Percentiles rank a stretch among this genome's conserved stretches.
These are phyloP conservation scores for Perithous albicinctus DNA, from an alignment of 2,888 invertebrate species.

Conservation along the genomic window DNA sequence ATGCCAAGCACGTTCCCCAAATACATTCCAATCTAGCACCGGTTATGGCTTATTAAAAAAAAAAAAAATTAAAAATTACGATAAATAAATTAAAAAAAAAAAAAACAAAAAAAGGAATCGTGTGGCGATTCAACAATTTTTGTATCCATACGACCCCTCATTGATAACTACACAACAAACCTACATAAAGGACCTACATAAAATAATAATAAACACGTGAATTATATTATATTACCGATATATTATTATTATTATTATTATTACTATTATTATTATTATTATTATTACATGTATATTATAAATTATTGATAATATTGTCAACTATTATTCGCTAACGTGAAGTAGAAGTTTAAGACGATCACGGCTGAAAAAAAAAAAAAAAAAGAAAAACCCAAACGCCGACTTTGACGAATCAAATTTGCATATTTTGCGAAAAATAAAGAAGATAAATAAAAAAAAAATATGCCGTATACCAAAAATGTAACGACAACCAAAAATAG, in stretches of 20 bases:
- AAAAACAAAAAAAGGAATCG: too few species aligned
- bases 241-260: slow-evolving; percentile 39
- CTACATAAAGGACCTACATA: slow-evolving; percentile 74
- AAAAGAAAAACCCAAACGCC: slow-evolving; percentile 31
- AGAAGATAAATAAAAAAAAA: too few species aligned
- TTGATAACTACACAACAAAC: slow-evolving; percentile 52
- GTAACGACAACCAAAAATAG: slow-evolving; percentile 44
- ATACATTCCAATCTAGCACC: slow-evolving; percentile 66
- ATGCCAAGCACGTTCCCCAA: slow-evolving; percentile 61
- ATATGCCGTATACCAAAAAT: slow-evolving; percentile 64
- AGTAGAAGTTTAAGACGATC: slow-evolving; percentile 73
- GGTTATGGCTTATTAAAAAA: slow-evolving; percentile 64
- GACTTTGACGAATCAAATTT: slow-evolving; percentile 80
- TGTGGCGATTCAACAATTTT: slow-evolving; percentile 43
- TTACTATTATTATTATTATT: slow-evolving; percentile 52
- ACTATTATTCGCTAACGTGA: slow-evolving; percentile 64
- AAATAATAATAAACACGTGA: slow-evolving; percentile 66
- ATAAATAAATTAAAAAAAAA: too few species aligned
- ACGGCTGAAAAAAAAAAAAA: slow-evolving; percentile 31
- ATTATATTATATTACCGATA: slow-evolving; percentile 65
- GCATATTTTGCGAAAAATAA: slow-evolving; percentile 75
- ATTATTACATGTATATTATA: slow-evolving; percentile 58
- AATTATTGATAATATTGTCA: slow-evolving; percentile 73
- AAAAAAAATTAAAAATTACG: too few species aligned
- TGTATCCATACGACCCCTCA: slow-evolving; percentile 53